Conservation (phyloP, 2,888 invertebrate species). For the Ichneumoninae sp. region DNA sequence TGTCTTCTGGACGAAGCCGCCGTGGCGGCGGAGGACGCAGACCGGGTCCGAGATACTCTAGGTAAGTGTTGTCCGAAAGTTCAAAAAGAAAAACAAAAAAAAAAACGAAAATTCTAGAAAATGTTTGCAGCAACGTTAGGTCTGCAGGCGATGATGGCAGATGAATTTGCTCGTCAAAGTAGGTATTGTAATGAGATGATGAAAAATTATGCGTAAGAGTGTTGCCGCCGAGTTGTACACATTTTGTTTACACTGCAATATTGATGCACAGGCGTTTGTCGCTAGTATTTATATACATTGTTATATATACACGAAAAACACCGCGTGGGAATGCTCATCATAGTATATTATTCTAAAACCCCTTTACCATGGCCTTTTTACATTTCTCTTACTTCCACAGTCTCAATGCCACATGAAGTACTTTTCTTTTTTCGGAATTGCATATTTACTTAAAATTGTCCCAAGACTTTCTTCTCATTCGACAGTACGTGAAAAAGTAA, state of each 20-base stretch:
- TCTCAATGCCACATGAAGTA: background rate
- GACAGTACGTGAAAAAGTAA: slow-evolving; percentile 11
- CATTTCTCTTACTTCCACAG: slow-evolving; percentile 4
- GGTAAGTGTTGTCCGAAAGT: slow-evolving; percentile 73
- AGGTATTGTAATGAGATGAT: slow-evolving; percentile 59
- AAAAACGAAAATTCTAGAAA: slow-evolving; percentile 40
- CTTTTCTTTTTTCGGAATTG: background rate
- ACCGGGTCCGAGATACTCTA: slow-evolving; percentile 81
- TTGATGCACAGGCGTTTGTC: slow-evolving; percentile 40
- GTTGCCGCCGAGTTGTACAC: slow-evolving; percentile 56
- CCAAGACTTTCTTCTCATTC: slow-evolving; percentile 6
- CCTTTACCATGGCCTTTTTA: background rate
- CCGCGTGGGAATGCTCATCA: slow-evolving; percentile 39
- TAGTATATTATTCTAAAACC: slow-evolving; percentile 9
- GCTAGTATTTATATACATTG: slow-evolving; percentile 23
- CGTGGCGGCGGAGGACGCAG: slow-evolving; percentile 86
- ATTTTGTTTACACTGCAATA: slow-evolving; percentile 49
- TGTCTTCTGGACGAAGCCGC: slow-evolving; percentile 95
- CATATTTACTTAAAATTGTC: background rate
- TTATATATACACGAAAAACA: slow-evolving; percentile 17
- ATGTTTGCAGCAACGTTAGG: slow-evolving; percentile 58
- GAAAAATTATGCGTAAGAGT: slow-evolving; percentile 45
- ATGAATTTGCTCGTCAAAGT: slow-evolving; percentile 60
- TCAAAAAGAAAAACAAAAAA: background rate
- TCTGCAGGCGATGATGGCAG: slow-evolving; percentile 43